Evolutionary conservation across 2,113 vertebrate species (phyloP), one percentile per base, ranked within the genome.

Genomic region (Notiomystis cincta): DNA sequence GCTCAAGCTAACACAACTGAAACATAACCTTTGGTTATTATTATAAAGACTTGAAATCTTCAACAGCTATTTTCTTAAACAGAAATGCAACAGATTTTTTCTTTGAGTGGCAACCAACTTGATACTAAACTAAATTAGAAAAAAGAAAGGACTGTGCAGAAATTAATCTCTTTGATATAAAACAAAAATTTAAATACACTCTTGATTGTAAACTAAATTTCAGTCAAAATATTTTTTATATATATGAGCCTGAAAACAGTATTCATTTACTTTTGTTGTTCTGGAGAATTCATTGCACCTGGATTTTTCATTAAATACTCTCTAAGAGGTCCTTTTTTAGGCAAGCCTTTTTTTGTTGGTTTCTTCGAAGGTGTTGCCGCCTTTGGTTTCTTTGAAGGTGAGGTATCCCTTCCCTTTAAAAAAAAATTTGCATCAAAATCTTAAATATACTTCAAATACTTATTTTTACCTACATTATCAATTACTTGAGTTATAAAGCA

Each of bases 251-350:
- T 42, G 38, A 45, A 3, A 44, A 65, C 13, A 33, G 13, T 35
- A 6, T 31, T 77, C 22, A 82, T 37, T 95, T 96, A 97, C 97
- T 95, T 89, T 83, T 81, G 40, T 67, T 38, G 6, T 80, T 95
- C 95, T 79, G 73, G 25, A 81, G 72, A 65, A 47, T 23, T 58
- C 48, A 42, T 37, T 81, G 35, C 12, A 24, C 48, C 44, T 45
- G 60, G 78, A 40, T 70, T 50, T 54, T 96, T 96, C 81, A 61
- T 24, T 3, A 84, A 64, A 66, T 56, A 90, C 5, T 96, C 72
- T 72, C 62, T 71, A 57, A 93, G 93, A 82, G 79, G 78, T 76
- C 47, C 67, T 90, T 82, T 94, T 79, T 3, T 69, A 77, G 28
- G 51, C 20, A 31, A 9, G 9, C 9, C 28, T 72, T 60, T 24